These are phyloP conservation scores for Lasioglossum oenotherae DNA, from an alignment of 2,888 invertebrate genomes.

Conservation along the genomic window DNA sequence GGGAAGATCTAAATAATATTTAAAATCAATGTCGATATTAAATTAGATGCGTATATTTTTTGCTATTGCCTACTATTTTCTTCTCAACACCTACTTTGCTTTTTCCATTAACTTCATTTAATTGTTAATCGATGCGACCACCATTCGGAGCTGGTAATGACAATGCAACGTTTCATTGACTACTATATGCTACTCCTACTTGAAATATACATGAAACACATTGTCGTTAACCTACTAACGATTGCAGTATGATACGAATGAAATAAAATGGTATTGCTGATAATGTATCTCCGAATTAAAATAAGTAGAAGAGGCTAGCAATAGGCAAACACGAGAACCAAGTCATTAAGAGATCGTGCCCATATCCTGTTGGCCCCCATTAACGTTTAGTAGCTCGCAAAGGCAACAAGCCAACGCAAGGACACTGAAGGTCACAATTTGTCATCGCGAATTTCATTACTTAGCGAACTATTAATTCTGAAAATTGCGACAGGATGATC, in stretches of 20 bases:
- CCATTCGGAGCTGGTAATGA: background rate
- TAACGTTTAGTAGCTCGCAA: background rate
- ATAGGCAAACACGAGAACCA: background rate
- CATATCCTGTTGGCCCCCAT: background rate
- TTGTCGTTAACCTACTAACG: background rate
- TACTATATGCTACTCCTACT: background rate
- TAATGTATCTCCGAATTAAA: background rate
- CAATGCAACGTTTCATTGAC: background rate
- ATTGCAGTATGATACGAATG: background rate
- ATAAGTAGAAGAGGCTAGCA: background rate
- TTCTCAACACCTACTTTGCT: rapidly evolving
- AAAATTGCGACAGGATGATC: background rate
- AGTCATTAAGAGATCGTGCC: background rate
- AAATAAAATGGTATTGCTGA: background rate
- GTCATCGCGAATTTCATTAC: background rate
- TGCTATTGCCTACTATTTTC: background rate
- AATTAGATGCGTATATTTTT: background rate
- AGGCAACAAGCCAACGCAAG: background rate
- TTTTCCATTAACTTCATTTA: background rate
- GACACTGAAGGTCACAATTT: background rate
- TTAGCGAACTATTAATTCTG: background rate
- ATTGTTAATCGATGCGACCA: background rate
- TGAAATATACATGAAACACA: background rate
- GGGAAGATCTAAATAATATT: background rate
- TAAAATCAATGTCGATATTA: background rate